A percentile compares a stretch with the other conserved stretches of the same genome.
Conservation (phyloP, 2,797 vertebrate genomes). For the Coregonus sp. region DNA sequence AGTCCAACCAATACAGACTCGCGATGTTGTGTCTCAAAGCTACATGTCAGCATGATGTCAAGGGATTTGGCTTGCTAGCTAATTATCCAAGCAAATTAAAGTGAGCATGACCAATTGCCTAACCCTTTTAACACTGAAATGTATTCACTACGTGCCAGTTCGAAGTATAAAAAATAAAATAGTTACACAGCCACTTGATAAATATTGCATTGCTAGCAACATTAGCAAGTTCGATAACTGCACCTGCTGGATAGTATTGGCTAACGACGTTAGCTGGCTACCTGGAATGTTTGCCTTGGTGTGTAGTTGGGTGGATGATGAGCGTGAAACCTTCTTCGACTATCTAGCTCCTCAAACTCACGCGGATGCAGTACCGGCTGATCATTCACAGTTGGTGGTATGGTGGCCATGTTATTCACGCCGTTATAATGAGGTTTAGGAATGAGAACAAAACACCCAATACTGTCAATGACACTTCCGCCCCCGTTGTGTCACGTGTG, state of each 20-base stretch:
- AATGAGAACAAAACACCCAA: neutral
- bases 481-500: neutral
- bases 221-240: neutral
- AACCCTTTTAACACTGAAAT: neutral
- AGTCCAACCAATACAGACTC: no score
- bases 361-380: conserved; percentile 32
- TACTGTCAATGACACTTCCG: neutral
- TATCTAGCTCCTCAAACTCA: conserved; percentile 34
- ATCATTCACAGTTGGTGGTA: conserved; percentile 24
- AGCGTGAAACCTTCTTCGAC: conserved; percentile 21
- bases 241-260: neutral
- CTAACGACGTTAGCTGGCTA: conserved; percentile 30
- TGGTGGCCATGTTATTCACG: conserved; percentile 58
- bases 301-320: conserved; percentile 20
- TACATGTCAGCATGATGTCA: no score
- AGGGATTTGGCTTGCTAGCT: no score
- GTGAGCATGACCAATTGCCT: neutral
- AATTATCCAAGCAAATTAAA: no score
- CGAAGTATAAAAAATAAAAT: no score
- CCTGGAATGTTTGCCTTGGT: conserved; percentile 40
- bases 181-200: neutral
- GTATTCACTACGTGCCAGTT: neutral
- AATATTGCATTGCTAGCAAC: neutral
- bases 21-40: no score
- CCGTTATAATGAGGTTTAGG: neutral